Evolutionary conservation across 2,113 vertebrate species (phyloP).

Genomic region (Microtus pennsylvanicus): DNA sequence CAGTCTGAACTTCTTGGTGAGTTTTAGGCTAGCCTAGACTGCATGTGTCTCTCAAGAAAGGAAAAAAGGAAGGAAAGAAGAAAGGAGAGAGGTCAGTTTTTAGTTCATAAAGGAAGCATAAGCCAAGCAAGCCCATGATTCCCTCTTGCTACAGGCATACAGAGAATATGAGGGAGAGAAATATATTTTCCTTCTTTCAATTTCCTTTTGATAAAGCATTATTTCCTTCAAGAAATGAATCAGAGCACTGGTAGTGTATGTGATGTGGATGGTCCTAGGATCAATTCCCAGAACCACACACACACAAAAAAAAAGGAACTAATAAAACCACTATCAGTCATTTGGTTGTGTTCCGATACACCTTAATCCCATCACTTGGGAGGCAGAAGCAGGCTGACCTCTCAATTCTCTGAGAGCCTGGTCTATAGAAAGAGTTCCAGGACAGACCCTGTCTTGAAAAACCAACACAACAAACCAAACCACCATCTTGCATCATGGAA

Average conservation of each 20-base stretch:
- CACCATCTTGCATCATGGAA: background rate
- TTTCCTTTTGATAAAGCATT: background rate
- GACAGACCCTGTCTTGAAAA: background rate
- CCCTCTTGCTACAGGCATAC: too few species aligned
- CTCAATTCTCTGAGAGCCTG: background rate
- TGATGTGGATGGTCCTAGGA: background rate
- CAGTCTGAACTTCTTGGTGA: background rate
- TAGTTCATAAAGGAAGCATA: background rate
- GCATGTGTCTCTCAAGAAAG: background rate
- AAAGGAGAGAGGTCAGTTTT: background rate
- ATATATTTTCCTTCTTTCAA: background rate
- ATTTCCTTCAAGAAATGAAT: conserved; percentile 8
- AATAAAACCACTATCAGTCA: background rate
- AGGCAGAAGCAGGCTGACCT: background rate
- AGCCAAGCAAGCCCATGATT: background rate
- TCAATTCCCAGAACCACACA: background rate
- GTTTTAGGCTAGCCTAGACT: background rate
- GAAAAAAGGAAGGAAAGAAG: background rate
- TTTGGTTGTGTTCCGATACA: background rate
- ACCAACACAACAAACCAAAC: background rate
- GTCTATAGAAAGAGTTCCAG: background rate
- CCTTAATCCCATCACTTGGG: background rate
- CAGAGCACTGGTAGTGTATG: background rate
- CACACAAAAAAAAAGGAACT: background rate
- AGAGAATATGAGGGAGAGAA: background rate